phyloP scores from a whole-genome alignment of 1,140 invertebrate species.

The Hydropsyche tenuis region DNA sequence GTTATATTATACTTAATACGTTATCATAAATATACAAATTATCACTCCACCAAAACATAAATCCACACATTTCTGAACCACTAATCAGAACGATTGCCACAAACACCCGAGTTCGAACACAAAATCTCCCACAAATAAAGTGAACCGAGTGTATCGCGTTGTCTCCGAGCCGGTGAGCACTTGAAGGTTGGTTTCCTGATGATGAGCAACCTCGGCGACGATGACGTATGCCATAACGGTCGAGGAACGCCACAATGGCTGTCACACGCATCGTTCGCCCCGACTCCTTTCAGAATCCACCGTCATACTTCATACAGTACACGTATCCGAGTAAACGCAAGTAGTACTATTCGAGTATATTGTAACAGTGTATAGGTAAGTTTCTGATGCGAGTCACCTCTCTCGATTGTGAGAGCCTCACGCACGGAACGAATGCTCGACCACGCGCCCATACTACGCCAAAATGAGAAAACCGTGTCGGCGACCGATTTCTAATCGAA shows the following conservation, averaged over 20 bases:
- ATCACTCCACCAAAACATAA: too few species aligned
- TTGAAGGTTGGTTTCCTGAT: slow-evolving; percentile 15
- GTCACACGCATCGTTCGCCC: slow-evolving; percentile 34
- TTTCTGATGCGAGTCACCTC: slow-evolving; percentile 8
- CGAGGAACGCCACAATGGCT: slow-evolving; percentile 27
- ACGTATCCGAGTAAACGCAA: not conserved
- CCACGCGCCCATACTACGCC: slow-evolving; percentile 23
- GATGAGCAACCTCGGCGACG: slow-evolving; percentile 24
- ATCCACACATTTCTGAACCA: too few species aligned
- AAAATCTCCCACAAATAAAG: too few species aligned
- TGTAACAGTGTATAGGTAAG: not conserved
- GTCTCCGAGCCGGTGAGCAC: not conserved
- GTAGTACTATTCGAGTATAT: not conserved
- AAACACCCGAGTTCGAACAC: too few species aligned
- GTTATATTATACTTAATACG: too few species aligned
- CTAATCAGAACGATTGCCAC: too few species aligned
- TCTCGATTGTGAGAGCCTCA: slow-evolving; percentile 29
- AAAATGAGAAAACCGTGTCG: slow-evolving; percentile 4
- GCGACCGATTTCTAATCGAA: slow-evolving; percentile 27
- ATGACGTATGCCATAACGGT: slow-evolving; percentile 27
- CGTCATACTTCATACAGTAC: not conserved
- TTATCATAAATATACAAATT: too few species aligned
- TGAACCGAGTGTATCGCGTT: not conserved
- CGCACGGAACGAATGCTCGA: slow-evolving; percentile 38
- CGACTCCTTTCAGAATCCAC: slow-evolving; percentile 8